These are phyloP conservation scores for Zonotrichia albicollis DNA, from an alignment of 2,797 vertebrate species.

Conservation along the genomic window DNA sequence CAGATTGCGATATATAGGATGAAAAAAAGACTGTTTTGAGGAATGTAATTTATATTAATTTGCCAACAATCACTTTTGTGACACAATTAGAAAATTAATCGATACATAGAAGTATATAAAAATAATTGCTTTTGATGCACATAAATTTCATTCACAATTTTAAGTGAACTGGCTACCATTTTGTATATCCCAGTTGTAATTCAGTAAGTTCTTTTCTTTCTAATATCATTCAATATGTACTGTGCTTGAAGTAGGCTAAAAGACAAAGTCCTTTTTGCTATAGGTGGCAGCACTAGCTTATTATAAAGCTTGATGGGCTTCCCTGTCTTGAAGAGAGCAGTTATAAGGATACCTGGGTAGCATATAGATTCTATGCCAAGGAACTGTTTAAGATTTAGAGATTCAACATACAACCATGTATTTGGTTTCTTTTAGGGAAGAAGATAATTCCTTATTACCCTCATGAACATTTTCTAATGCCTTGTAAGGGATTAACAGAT, in stretches of 20 bases:
- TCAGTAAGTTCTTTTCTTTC: neutral
- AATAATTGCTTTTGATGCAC: neutral
- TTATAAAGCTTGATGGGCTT: neutral
- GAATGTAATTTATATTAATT: neutral
- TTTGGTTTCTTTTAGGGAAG: neutral
- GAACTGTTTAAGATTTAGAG: neutral
- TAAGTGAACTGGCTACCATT: neutral
- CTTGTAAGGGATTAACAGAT: neutral
- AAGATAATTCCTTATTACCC: neutral
- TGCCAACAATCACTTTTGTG: neutral
- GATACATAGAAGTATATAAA: neutral
- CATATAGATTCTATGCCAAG: neutral
- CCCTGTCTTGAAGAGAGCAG: neutral
- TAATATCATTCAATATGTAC: neutral
- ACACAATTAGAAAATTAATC: neutral
- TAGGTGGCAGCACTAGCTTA: slow-evolving; percentile 37
- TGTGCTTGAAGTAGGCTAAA: neutral
- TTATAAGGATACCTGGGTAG: neutral
- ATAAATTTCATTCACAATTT: neutral
- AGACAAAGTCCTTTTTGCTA: neutral
- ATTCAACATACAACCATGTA: neutral
- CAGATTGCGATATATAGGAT: neutral
- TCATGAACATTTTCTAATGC: neutral
- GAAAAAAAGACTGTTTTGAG: neutral
- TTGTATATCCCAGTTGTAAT: neutral